Evolutionary conservation across 2,888 invertebrate species (phyloP), one percentile per base, ranked within the genome.

Genomic region (Pachliopta kotzebuea): DNA sequence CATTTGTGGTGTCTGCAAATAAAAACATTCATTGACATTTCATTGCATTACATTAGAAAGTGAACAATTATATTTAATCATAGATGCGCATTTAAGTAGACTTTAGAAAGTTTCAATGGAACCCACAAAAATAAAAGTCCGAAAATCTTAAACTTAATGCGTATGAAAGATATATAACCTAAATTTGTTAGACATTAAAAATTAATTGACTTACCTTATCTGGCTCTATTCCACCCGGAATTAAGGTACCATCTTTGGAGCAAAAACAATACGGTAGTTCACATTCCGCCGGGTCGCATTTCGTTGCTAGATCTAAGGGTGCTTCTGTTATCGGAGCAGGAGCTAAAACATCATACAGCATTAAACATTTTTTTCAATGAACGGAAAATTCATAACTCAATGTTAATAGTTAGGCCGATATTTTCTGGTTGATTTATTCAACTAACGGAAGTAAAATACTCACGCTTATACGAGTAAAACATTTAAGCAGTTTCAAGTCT

Each of bases 191-290:
- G 49, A 20, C 20, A 55, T 60, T 56, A 67, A 37, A 65, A 61
- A 56, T 53, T 59, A 57, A 66, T 63, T 68, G 45, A 78, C 83
- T 81, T 92, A 97, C 97, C 76, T 97, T 96, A 82, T 96, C 95
- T 20, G 96, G 94, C 65, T 96, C 94, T 42, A 98, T 86, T 60
- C 95, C 96, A 42, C 96, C 97, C 11, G 98, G 98, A 73, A 98
- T 96, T 67, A 94, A 81, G 6, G 97, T 98, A 49, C 98, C 98
- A 85, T 98, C 98, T 80, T 96, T 95, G 49, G 97, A 97, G 82
- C 98, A 98, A 88, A 95, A 98, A 83, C 98, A 98, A 77, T 97
- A 97, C 0, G 98, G 98, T 74, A 98, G 91, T 70, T 92, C 88
- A 80, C 98, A 98, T 67, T 94, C 93, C 0, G 93, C 87, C 0